Evolutionary conservation across 2,888 invertebrate species (phyloP), one percentile per base, ranked within the genome.

Genomic region (Mesodorylaimus sp.): DNA sequence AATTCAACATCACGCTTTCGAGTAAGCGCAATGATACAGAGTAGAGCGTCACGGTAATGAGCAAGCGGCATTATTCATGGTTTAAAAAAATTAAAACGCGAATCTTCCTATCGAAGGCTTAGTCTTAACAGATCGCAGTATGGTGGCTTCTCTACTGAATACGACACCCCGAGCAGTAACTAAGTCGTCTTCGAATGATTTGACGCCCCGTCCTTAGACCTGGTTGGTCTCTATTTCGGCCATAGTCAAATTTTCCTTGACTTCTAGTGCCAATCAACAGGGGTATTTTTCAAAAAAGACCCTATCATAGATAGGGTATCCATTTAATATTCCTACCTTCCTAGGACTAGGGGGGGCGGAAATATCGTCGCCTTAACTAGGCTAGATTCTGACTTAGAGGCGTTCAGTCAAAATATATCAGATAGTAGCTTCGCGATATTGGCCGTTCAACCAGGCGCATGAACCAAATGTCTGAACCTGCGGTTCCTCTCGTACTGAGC

Each of bases 351-450:
- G 47, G 47, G 56, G 52, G 52, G 52, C 48, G 45, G 54, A 39
- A 47, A 50, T 59, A 59, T 57, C 58, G 57, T 60, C 57, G 56
- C 71, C 68, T 68, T 67, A 70, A 66, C 73, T 73, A 75, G 76
- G 70, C 67, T 69, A 75, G 75, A 74, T 76, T 73, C 74, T 71
- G 73, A 72, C 74, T 76, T 75, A 68, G 68, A 69, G 65, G 68
- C 67, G 61, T 68, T 69, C 67, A 71, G 68, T 61, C 64, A 73
- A 76, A 76, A 75, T 76, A 75, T 74, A 70, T 68, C 74, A 70
- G 73, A 74, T 73, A 74, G 75, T 77, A 76, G 75, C 76, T 70
- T 77, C 75, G 74, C 75, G 74, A 75, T 76, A 77, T 68, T 73
- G 74, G 71, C 73, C 73, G 69, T 68, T 76, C 75, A 73, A 68